These are phyloP conservation scores for Clarias macrocephalus DNA, from an alignment of 2,113 vertebrate genomes.

Conservation along the genomic window DNA sequence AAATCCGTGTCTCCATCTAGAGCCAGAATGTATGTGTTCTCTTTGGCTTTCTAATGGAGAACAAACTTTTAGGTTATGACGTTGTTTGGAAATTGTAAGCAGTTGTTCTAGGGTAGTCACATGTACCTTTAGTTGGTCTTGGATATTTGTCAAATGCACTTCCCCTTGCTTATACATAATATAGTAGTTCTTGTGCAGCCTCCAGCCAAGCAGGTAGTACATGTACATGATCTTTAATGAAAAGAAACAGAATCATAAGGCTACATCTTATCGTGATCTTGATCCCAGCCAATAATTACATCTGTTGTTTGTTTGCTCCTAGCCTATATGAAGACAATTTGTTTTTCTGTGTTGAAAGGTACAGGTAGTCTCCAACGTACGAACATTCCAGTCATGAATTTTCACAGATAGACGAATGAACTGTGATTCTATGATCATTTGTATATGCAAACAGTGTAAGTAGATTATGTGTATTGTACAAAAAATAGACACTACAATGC, in stretches of 20 bases:
- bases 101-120: background rate
- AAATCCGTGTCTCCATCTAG: conserved; percentile 76
- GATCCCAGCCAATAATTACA: too few relatives aligned
- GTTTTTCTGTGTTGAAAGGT: too few relatives aligned
- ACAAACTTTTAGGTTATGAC: background rate
- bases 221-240: conserved; percentile 50
- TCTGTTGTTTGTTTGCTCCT: too few relatives aligned
- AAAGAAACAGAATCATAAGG: background rate
- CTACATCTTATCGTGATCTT: too few relatives aligned
- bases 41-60: conserved; percentile 61
- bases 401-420: too few relatives aligned
- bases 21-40: conserved; percentile 72
- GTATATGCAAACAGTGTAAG: too few relatives aligned
- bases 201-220: conserved; percentile 54
- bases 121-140: conserved; percentile 15
- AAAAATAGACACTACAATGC: too few relatives aligned
- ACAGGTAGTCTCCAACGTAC: too few relatives aligned
- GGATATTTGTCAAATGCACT: background rate
- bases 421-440: too few relatives aligned
- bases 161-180: background rate
- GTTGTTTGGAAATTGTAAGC: background rate
- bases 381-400: too few relatives aligned
- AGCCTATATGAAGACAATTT: too few relatives aligned
- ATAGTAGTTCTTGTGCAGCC: conserved; percentile 31
- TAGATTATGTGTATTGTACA: too few relatives aligned